Evolutionary conservation across 2,113 vertebrate genomes (phyloP), one percentile per base, ranked within the genome.

Genomic region (Rattus rattus): DNA sequence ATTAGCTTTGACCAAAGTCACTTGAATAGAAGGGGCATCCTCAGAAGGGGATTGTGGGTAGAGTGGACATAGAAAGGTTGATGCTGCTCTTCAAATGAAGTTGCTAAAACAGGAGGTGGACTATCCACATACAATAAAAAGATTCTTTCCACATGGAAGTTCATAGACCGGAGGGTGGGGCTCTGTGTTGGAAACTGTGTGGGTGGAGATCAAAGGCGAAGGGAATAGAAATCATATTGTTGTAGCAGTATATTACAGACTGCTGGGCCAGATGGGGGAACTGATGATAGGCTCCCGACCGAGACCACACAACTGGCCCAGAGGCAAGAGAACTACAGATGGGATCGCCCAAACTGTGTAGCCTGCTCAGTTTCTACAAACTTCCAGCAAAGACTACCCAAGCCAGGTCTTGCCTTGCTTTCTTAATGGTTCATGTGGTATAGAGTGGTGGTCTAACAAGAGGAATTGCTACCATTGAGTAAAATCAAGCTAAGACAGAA

Each of bases 171-270:
- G 75, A 95, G 96, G 92, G 95, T 84, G 95, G 90, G 88, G 92
- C 75, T 88, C 80, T 88, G 49, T 80, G 88, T 90, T 94, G 94
- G 94, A 95, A 96, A 96, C 76, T 95, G 84, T 47, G 96, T 96
- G 96, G 94, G 93, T 72, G 88, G 94, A 95, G 94, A 98, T 97
- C 95, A 97, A 97, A 97, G 43, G 90, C 92, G 14, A 95, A 43
- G 80, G 39, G 24, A 97, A 96, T 91, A 97, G 94, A 96, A 96
- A 92, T 80, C 86, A 26, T 84, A 96, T 95, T 96, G 95, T 95
- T 96, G 69, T 69, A 70, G 87, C 43, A 84, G 87, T 22, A 12
- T 61, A 88, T 98, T 95, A 95, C 72, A 97, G 94, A 87, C 93
- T 93, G 90, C 87, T 56, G 47, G 65, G 67, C 92, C 96, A 97